These are phyloP conservation scores for Odocoileus virginianus DNA, from an alignment of 2,113 vertebrate genomes.

Conservation along the genomic window DNA sequence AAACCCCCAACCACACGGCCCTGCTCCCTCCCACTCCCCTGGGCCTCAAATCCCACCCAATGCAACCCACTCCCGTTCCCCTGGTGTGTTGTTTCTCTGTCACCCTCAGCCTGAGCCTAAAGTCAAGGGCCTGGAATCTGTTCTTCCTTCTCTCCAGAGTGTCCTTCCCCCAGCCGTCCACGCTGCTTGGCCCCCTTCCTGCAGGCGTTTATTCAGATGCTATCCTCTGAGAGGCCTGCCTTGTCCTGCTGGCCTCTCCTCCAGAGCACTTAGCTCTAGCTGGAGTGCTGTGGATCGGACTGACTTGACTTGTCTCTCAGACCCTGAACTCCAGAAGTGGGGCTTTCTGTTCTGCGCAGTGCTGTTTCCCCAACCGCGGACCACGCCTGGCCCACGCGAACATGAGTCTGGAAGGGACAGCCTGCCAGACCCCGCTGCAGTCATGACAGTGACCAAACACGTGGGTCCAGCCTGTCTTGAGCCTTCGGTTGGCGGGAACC, in stretches of 20 bases:
- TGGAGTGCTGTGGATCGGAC: background rate
- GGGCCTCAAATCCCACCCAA: background rate
- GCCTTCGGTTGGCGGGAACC: background rate
- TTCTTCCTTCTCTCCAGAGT: background rate
- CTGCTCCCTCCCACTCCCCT: background rate
- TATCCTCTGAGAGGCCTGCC: background rate
- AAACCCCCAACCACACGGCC: background rate
- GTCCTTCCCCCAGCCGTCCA: background rate
- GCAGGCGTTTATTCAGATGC: background rate
- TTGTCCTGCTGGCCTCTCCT: background rate
- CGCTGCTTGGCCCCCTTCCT: background rate
- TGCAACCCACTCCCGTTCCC: background rate
- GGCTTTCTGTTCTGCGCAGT: background rate
- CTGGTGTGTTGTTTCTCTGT: background rate
- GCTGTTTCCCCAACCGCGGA: background rate
- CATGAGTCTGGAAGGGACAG: background rate
- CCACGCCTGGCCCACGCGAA: too few relatives aligned
- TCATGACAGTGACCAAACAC: background rate
- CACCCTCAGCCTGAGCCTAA: rapidly evolving
- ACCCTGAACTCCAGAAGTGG: background rate
- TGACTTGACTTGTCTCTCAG: background rate
- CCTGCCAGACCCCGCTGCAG: background rate
- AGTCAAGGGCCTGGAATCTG: background rate
- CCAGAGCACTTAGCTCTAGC: background rate
- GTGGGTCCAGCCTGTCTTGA: background rate